Percentiles rank a stretch among this genome's conserved stretches.
phyloP scores from a whole-genome alignment of 2,888 invertebrate species.

The Amorpha juglandis region DNA sequence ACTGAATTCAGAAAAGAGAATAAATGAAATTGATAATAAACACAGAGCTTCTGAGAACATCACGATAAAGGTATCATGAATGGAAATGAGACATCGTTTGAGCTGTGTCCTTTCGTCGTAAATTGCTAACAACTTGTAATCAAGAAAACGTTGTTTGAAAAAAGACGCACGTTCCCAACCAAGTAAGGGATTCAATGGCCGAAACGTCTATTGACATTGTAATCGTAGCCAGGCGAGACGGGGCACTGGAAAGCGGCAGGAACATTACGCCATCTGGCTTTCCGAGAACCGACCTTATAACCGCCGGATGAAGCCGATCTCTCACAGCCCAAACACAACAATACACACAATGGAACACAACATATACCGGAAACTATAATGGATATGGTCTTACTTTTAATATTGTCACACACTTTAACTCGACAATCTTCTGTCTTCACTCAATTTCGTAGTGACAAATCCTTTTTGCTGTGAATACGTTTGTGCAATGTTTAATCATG shows the following conservation, averaged over 20 bases:
- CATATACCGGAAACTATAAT: conserved; percentile 76
- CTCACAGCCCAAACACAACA: conserved; percentile 54
- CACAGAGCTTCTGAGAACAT: conserved; percentile 26
- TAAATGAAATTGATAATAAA: conserved; percentile 27
- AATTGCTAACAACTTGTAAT: conserved; percentile 41
- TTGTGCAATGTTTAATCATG: conserved; percentile 51
- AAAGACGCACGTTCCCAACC: conserved; percentile 50
- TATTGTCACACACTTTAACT: conserved; percentile 56
- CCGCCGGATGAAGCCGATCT: conserved; percentile 54
- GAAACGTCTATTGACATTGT: conserved; percentile 71
- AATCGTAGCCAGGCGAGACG: conserved; percentile 63
- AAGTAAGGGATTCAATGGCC: conserved; percentile 56
- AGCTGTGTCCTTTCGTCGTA: conserved; percentile 33
- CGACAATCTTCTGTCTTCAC: conserved; percentile 47
- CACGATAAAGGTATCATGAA: conserved; percentile 27
- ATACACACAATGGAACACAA: conserved; percentile 64
- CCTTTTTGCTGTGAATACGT: conserved; percentile 39
- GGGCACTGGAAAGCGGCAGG: conserved; percentile 46
- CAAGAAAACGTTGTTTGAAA: conserved; percentile 47
- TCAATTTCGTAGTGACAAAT: conserved; percentile 44
- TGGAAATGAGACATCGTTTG: conserved; percentile 29
- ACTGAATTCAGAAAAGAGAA: conserved; percentile 15
- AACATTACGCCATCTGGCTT: conserved; percentile 58
- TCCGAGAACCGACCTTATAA: conserved; percentile 65
- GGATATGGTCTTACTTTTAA: conserved; percentile 64